A percentile compares a stretch with the other conserved stretches of the same genome.
phyloP scores from a whole-genome alignment of 2,113 vertebrate species.

The Oxyura jamaicensis region DNA sequence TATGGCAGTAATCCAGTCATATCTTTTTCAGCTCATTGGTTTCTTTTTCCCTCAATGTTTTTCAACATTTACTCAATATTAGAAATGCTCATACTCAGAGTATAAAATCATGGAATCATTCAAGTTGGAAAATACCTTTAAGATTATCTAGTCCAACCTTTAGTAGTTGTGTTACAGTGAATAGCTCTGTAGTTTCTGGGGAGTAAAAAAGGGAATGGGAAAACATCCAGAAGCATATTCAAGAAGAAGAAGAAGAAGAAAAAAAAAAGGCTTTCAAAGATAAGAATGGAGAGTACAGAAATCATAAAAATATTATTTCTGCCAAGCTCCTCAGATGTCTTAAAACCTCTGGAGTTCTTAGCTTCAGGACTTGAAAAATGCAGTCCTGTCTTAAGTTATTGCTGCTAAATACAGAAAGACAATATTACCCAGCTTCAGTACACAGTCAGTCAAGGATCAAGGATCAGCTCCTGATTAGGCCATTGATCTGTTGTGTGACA shows the following conservation, averaged over 20 bases:
- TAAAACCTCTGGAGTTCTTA: neutral
- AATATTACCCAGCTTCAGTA: neutral
- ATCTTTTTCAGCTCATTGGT: neutral
- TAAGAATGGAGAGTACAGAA: neutral
- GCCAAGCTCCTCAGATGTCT: neutral
- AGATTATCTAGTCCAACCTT: too few species aligned
- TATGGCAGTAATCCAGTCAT: neutral
- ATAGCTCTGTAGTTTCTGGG: neutral
- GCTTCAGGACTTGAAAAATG: neutral
- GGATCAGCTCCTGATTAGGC: neutral
- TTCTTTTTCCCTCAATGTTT: neutral
- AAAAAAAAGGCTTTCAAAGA: neutral
- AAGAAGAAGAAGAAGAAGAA: neutral
- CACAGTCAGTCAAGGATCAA: neutral
- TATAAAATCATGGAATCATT: neutral
- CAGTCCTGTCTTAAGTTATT: neutral
- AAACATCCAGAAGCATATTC: neutral
- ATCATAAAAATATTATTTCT: neutral
- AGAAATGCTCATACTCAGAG: neutral
- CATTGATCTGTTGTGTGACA: neutral
- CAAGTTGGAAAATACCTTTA: too few species aligned
- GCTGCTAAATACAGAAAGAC: neutral
- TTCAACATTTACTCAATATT: neutral
- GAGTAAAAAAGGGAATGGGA: neutral
- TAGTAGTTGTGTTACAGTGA: too few species aligned